These are phyloP conservation scores for Dendropsophus ebraccatus DNA, from an alignment of 2,113 vertebrate genomes.

Conservation along the genomic window DNA sequence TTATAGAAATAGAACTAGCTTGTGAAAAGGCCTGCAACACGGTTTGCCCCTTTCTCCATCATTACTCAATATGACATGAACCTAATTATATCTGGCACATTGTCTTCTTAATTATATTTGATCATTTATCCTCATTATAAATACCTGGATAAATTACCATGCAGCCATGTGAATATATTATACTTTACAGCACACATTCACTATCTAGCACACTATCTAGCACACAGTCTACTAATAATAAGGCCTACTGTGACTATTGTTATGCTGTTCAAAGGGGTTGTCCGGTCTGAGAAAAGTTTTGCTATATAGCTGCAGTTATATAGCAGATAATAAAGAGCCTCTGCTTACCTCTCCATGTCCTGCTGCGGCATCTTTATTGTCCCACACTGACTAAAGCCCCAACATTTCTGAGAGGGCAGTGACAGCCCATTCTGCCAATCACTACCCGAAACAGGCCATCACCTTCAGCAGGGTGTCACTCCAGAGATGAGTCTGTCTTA, in stretches of 20 bases:
- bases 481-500: too few relatives aligned
- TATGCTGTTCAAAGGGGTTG: background rate
- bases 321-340: too few relatives aligned
- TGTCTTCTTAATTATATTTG: conserved; percentile 19
- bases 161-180: conserved; percentile 6
- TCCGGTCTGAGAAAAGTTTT: too few relatives aligned
- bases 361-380: too few relatives aligned
- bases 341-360: too few relatives aligned
- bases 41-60: background rate
- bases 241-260: background rate
- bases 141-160: background rate
- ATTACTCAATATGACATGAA: conserved; percentile 12
- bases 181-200: background rate
- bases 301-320: too few relatives aligned
- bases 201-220: background rate
- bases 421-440: too few relatives aligned
- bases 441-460: too few relatives aligned
- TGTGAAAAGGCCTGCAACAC: background rate
- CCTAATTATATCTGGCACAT: conserved; percentile 16
- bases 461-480: too few relatives aligned
- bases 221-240: background rate
- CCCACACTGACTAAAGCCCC: too few relatives aligned
- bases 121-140: conserved; percentile 24
- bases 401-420: too few relatives aligned
- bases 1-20: background rate